Evolutionary conservation across 2,888 invertebrate genomes (phyloP), one percentile per base, ranked within the genome.

Genomic region (Dorcus hopei): DNA sequence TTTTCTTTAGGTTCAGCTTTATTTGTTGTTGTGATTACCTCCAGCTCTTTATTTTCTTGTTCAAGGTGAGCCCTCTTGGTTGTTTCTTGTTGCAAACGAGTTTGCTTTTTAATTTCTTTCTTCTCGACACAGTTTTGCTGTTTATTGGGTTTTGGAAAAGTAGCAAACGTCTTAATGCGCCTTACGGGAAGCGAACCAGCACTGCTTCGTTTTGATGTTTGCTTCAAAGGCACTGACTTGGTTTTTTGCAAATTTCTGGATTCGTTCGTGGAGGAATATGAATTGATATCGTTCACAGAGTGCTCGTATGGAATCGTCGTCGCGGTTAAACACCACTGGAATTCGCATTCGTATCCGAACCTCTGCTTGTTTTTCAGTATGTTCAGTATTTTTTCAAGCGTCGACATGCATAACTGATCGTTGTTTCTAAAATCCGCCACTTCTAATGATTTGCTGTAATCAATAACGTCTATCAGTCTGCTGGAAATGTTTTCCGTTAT

Each of bases 391-490:
- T 64, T 73, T 47, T 76, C 73, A 0, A 77, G 56, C 2, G 74
- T 74, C 16, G 63, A 61, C 3, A 68, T 61, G 45, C 65, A 66
- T 16, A 77, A 58, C 9, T 68, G 61, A 5, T 75, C 72, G 57
- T 91, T 91, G 65, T 84, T 80, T 48, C 88, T 79, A 59, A 90
- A 76, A 73, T 91, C 91, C 16, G 90, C 79, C 6, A 91, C 81
- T 43, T 83, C 82, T n/a, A 91, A 75, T 0, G 87, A 85, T 19
- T 82, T 83, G 69, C 89, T 91, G 9, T 84, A 81, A 38, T 81
- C 78, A 61, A 91, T 74, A 60, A 87, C 82, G 40, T 85, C 83
- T 6, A 88, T 67, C 43, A 87, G 82, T 5, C 82, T 74, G 7
- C 77, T 71, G 0, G 83, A 84, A 1, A 87, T 81, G 11, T 78